These are phyloP conservation scores for Cotesia typhae DNA, from an alignment of 1,140 invertebrate genomes.

Conservation along the genomic window DNA sequence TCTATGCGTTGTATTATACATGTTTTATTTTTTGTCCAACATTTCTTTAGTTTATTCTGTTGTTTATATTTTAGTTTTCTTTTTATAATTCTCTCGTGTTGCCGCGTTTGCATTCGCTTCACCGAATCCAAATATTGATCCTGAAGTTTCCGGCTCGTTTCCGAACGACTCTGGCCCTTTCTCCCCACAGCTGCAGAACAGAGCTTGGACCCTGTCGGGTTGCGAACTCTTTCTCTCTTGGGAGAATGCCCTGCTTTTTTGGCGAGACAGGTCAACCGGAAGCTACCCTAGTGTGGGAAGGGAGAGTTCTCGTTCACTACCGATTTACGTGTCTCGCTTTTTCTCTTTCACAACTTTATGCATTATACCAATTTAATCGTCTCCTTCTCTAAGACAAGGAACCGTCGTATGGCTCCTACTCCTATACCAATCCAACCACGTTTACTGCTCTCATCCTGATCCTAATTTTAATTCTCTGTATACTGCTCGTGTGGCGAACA, in stretches of 20 bases:
- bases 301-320: constrained; percentile 2
- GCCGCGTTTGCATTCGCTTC: constrained; percentile 23
- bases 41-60: no score
- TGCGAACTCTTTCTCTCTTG: constrained; percentile 3
- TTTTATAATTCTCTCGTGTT: not conserved
- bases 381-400: not conserved
- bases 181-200: not conserved
- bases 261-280: constrained; percentile 51
- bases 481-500: constrained; percentile 1
- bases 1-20: not conserved
- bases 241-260: constrained; percentile 47
- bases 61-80: constrained; percentile 9
- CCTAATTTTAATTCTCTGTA: constrained; percentile 8
- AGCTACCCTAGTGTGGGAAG: constrained; percentile 34
- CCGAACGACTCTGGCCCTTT: constrained; percentile 33
- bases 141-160: constrained; percentile 48
- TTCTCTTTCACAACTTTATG: constrained; percentile 1
- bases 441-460: no score
- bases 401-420: not conserved
- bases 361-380: constrained; percentile 12
- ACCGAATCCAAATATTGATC: constrained; percentile 49
- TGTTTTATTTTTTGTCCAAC: not conserved
- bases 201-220: not conserved
- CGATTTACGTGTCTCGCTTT: not conserved
- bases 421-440: no score